phyloP scores from a whole-genome alignment of 2,113 vertebrate genomes.

The Caloenas nicobarica region DNA sequence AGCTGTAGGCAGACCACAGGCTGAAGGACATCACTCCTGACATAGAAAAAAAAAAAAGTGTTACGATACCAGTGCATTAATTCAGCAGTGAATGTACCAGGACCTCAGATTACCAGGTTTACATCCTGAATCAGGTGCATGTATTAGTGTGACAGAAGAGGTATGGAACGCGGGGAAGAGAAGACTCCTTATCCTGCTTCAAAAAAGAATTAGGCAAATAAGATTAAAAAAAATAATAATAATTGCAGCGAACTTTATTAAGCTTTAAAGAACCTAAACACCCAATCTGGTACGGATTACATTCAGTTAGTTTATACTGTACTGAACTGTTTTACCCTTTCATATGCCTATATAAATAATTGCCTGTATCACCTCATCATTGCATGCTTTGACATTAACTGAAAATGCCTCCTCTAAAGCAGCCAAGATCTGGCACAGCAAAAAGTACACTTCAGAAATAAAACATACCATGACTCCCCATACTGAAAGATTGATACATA shows the following conservation, averaged over 20 bases:
- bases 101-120: background rate
- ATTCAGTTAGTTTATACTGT: background rate
- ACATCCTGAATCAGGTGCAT: background rate
- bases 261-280: background rate
- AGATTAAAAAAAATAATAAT: background rate
- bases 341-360: background rate
- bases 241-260: background rate
- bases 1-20: background rate
- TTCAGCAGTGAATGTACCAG: background rate
- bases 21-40: background rate
- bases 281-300: background rate
- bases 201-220: background rate
- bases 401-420: background rate
- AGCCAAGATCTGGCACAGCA: background rate
- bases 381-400: background rate
- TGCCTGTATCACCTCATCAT: constrained; percentile 45
- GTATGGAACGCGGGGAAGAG: background rate
- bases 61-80: background rate
- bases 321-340: background rate
- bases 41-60: background rate
- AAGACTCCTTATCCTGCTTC: background rate
- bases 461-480: background rate
- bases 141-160: background rate
- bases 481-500: background rate
- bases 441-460: background rate